These are phyloP conservation scores for Pedetes capensis DNA, from an alignment of 2,113 vertebrate genomes.

Conservation along the genomic window DNA sequence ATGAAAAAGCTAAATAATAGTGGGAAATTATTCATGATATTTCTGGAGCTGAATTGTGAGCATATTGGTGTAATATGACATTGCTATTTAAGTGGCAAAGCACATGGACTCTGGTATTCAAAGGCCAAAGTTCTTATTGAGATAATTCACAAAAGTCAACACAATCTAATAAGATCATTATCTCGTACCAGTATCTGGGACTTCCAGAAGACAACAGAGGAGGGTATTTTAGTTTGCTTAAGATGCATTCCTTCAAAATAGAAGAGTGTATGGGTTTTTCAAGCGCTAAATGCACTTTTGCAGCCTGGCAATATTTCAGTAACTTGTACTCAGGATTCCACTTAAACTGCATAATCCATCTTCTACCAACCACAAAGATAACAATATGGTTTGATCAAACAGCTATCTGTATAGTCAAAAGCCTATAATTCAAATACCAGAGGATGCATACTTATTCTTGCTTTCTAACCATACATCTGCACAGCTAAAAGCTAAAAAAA, in stretches of 20 bases:
- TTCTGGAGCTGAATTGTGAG: background rate
- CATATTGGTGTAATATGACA: background rate
- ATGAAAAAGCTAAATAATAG: background rate
- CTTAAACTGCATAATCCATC: slow-evolving; percentile 22
- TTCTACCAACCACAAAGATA: slow-evolving; percentile 41
- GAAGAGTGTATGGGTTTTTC: slow-evolving; percentile 51
- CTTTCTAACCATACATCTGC: slow-evolving; percentile 12
- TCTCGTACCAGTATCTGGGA: slow-evolving; percentile 20
- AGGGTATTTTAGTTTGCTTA: background rate
- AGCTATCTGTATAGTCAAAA: slow-evolving; percentile 64
- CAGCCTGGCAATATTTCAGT: slow-evolving; percentile 46
- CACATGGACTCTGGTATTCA: background rate
- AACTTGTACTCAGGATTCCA: background rate
- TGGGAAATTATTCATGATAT: background rate
- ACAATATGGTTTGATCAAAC: slow-evolving; percentile 49
- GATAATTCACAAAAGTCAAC: background rate
- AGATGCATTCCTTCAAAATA: background rate
- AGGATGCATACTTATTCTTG: background rate
- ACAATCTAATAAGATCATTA: slow-evolving; percentile 32
- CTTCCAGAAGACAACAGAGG: slow-evolving; percentile 33
- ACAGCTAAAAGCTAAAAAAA: slow-evolving; percentile 53
- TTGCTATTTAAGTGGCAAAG: background rate
- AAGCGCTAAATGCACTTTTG: slow-evolving; percentile 56
- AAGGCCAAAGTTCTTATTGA: slow-evolving; percentile 48
- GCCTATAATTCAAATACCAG: slow-evolving; percentile 59